A percentile compares a stretch with the other conserved stretches of the same genome.
Conservation (phyloP, 2,113 vertebrate species). For the Zapornia atra region DNA sequence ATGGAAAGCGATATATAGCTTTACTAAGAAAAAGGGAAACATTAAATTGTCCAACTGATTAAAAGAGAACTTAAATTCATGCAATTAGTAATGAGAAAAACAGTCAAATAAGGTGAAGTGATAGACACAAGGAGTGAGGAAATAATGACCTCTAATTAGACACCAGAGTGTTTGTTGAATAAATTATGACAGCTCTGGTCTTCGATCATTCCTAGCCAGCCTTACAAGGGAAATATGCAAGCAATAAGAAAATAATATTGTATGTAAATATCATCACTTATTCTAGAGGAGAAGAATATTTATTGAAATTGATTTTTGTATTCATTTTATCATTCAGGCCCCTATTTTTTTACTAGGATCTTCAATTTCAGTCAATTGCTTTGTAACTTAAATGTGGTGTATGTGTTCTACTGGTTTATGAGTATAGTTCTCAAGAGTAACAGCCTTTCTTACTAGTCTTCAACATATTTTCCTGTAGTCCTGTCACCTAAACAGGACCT, state of each 20-base stretch:
- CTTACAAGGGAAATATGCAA: not conserved
- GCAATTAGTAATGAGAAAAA: conserved; percentile 7
- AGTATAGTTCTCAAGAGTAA: not conserved
- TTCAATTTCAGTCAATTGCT: not conserved
- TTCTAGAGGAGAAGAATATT: not conserved
- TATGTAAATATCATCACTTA: not conserved
- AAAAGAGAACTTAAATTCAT: not conserved
- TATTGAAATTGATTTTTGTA: not conserved
- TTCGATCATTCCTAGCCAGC: not conserved
- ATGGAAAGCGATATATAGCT: not conserved
- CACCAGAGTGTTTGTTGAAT: not conserved
- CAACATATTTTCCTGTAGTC: not conserved
- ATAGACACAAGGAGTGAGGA: not conserved
- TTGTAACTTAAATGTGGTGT: not conserved
- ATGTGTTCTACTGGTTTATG: not conserved
- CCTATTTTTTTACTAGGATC: not conserved
- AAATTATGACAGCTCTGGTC: not conserved
- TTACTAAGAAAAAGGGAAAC: not conserved
- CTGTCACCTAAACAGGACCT: not conserved
- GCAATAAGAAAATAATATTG: not conserved
- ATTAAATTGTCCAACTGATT: not conserved
- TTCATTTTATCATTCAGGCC: not conserved
- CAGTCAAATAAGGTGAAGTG: not conserved
- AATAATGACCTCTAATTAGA: conserved; percentile 20
- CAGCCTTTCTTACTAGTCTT: not conserved